Base-by-base conservation (phyloP, 2,797 vertebrate genomes). In the Sebastes ruberrimus region DNA sequence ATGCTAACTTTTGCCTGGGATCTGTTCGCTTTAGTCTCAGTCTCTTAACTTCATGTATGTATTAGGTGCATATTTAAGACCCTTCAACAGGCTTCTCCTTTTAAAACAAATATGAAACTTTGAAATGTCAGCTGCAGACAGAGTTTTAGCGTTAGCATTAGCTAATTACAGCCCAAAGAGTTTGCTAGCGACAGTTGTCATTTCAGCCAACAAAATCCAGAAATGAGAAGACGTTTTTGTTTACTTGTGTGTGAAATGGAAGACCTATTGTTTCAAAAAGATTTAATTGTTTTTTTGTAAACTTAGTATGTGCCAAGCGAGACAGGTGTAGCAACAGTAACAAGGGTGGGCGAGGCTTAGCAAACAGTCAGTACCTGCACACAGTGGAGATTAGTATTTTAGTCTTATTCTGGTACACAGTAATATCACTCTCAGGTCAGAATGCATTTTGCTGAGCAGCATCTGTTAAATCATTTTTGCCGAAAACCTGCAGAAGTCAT, bases 361-460 rank as follows among this genome's bases (percentile, higher is more conserved):
- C 78, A 73, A 76, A 82, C 20, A 35, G 66, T 78, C 67, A 73
- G 28, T 14, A 60, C 27, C 53, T 80, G 59, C 70, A 72, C 55
- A 71, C 6, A 42, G 28, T 18, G 52, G 61, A 63, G 70, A 63
- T 74, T 82, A 82, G 76, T 74, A 76, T 65, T n/a, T 62, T 9
- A 60, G 61, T 69, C 38, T 80, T 2, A 42, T 65, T 74, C 28
- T 56, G 56, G 13, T 62, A 61, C 65, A 81, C 72, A 55, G 71
- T 72, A 66, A 82, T 57, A 23, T 10, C 75, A 81, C 80, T 79
- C 53, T 70, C 3, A 30, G 56, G 25, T 76, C 74, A 76, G 78
- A 83, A 78, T 80, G 75, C 65, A 69, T 72, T 74, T 74, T 57
- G 78, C 79, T 78, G 63, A 86, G 89, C 86, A 92, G 92, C 89